Evolutionary conservation across 2,888 invertebrate genomes (phyloP).

Genomic region (Beris morrisii): DNA sequence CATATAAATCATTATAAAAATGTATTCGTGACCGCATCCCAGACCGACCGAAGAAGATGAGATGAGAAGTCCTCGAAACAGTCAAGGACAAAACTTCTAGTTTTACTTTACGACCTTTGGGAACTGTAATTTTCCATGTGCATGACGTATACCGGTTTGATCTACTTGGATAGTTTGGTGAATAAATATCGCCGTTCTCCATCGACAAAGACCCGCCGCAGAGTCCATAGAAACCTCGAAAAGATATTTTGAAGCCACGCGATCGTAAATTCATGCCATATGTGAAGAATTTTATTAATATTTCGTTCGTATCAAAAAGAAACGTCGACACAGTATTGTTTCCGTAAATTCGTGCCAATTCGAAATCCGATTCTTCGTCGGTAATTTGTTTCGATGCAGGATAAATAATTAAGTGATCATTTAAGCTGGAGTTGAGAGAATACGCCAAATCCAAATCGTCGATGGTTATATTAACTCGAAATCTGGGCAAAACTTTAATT

Average conservation of each 20-base stretch:
- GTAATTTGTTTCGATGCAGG: neutral
- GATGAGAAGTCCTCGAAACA: neutral
- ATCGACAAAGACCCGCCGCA: slow-evolving; percentile 76
- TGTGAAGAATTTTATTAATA: slow-evolving; percentile 59
- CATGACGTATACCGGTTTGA: slow-evolving; percentile 54
- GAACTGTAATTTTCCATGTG: slow-evolving; percentile 69
- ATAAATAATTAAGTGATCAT: slow-evolving; percentile 55
- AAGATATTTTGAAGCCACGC: slow-evolving; percentile 68
- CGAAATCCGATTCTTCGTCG: slow-evolving; percentile 11
- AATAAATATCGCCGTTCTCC: slow-evolving; percentile 59
- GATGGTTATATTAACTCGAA: slow-evolving; percentile 56
- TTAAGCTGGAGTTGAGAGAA: slow-evolving; percentile 44
- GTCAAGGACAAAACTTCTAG: slow-evolving; percentile 57
- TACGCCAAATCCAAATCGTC: slow-evolving; percentile 56
- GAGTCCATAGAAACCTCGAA: slow-evolving; percentile 57
- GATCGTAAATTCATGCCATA: slow-evolving; percentile 52
- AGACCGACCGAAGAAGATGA: slow-evolving; percentile 49
- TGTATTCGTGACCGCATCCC: neutral
- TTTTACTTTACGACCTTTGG: slow-evolving; percentile 64
- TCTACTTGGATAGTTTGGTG: neutral
- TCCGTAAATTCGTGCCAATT: slow-evolving; percentile 52
- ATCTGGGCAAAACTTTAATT: slow-evolving; percentile 59
- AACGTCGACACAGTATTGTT: slow-evolving; percentile 52
- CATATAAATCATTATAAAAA: slow-evolving; percentile 44
- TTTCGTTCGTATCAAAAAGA: slow-evolving; percentile 57